These are phyloP conservation scores for Chelon auratus DNA, from an alignment of 2,797 vertebrate genomes.

Conservation along the genomic window DNA sequence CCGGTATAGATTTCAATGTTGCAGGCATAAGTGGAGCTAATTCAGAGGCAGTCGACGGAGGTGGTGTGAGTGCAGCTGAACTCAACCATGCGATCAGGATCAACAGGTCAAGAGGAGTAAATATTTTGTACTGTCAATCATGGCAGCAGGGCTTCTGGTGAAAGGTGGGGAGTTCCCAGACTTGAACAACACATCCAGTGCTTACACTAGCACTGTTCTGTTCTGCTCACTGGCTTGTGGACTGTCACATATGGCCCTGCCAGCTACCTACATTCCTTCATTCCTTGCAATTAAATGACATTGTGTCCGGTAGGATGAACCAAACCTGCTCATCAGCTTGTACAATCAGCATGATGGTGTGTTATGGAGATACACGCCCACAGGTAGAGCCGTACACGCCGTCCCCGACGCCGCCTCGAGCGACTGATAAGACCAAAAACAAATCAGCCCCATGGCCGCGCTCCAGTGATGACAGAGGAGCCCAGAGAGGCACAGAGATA, in stretches of 20 bases:
- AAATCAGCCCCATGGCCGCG: constrained; percentile 28
- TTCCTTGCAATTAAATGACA: not conserved
- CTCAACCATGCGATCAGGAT: constrained; percentile 35
- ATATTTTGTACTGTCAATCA: constrained; percentile 53
- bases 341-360: not conserved
- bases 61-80: constrained; percentile 23
- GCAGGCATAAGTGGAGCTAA: constrained; percentile 30
- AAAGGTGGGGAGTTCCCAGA: constrained; percentile 52
- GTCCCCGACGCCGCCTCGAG: constrained; percentile 4
- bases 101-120: constrained; percentile 58
- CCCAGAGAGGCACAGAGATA: constrained; percentile 36
- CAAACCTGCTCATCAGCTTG: not conserved
- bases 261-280: not conserved
- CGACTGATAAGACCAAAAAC: constrained; percentile 55
- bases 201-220: not conserved
- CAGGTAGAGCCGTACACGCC: constrained; percentile 2
- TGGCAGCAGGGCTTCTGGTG: constrained; percentile 41
- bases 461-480: constrained; percentile 49
- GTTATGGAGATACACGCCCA: constrained; percentile 2
- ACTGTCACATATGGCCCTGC: not conserved
- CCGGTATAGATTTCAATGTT: constrained; percentile 14
- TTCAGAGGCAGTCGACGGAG: not conserved
- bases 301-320: not conserved
- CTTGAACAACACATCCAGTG: constrained; percentile 13
- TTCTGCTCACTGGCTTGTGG: not conserved